Conservation (phyloP, 2,113 vertebrate genomes). For the Nyctereutes procyonoides region DNA sequence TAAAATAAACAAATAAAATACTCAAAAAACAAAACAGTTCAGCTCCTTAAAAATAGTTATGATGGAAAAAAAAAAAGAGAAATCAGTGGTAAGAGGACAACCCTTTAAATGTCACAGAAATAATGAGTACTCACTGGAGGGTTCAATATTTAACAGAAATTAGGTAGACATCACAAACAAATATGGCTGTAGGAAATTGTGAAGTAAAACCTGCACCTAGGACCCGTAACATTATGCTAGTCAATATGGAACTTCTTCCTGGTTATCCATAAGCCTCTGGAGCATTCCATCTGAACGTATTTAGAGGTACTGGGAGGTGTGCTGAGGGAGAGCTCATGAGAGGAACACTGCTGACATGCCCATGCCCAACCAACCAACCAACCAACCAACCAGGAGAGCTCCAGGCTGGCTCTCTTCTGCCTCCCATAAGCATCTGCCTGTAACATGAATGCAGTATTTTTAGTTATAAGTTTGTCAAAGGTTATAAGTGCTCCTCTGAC, state of each 20-base stretch:
- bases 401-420: neutral
- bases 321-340: neutral
- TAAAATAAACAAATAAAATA: neutral
- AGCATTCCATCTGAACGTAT: neutral
- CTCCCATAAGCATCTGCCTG: neutral
- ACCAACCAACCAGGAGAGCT: neutral
- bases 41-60: conserved; percentile 19
- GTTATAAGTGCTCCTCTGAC: neutral
- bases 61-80: neutral
- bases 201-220: neutral
- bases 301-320: neutral
- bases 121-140: neutral
- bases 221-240: neutral
- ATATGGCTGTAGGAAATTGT: neutral
- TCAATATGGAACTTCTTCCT: neutral
- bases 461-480: neutral
- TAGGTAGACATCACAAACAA: conserved; percentile 27
- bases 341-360: neutral
- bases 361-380: no score
- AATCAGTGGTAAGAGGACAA: neutral
- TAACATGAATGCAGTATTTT: neutral
- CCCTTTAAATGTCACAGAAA: neutral
- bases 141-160: conserved; percentile 20
- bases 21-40: neutral
- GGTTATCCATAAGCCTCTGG: neutral